Percentiles rank a stretch among this genome's conserved stretches.
Conservation (phyloP, 2,888 invertebrate genomes). For the Nycteola revayana region DNA sequence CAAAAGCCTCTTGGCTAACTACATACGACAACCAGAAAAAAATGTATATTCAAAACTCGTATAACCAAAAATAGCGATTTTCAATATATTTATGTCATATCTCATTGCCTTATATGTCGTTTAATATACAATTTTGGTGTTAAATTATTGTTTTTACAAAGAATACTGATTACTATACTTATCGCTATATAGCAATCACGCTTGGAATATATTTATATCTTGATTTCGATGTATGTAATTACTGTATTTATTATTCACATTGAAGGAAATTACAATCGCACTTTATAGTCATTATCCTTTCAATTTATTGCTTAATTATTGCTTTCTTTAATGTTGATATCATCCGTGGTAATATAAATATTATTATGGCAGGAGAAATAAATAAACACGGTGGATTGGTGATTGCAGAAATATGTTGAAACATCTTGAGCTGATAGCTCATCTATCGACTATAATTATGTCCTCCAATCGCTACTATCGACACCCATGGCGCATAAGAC, state of each 20-base stretch:
- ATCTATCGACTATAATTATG: too few relatives aligned
- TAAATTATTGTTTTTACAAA: conserved; percentile 38
- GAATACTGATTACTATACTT: conserved; percentile 33
- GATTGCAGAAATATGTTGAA: too few relatives aligned
- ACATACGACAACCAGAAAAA: too few relatives aligned
- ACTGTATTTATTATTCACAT: background rate
- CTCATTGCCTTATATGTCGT: conserved; percentile 30
- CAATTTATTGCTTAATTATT: too few relatives aligned
- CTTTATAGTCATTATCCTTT: background rate
- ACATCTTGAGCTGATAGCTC: too few relatives aligned
- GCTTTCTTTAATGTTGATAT: too few relatives aligned
- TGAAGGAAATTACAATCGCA: background rate
- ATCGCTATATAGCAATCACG: conserved; percentile 23
- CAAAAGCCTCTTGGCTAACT: too few relatives aligned
- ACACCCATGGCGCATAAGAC: too few relatives aligned
- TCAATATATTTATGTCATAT: conserved; percentile 45
- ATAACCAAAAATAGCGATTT: conserved; percentile 45
- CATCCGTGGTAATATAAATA: too few relatives aligned
- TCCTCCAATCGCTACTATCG: too few relatives aligned
- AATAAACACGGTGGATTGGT: too few relatives aligned
- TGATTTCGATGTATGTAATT: background rate
- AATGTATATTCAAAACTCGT: conserved; percentile 25
- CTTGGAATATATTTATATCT: conserved; percentile 8
- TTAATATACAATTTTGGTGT: conserved; percentile 32
- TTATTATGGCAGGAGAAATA: too few relatives aligned